Base-by-base conservation (phyloP, 1,140 invertebrate genomes). In the Tetramorium alpestre region DNA sequence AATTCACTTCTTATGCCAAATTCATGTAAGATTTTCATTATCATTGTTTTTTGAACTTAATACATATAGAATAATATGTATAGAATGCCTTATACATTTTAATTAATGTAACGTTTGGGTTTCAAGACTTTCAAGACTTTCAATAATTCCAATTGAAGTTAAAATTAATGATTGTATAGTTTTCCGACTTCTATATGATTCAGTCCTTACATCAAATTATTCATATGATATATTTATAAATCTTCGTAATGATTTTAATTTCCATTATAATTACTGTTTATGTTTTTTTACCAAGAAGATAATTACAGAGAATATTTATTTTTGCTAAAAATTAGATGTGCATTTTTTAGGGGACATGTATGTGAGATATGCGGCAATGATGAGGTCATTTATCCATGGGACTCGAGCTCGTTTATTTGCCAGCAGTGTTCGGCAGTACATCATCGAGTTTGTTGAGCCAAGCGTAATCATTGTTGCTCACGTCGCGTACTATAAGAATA, bases 321-420 rank as follows among this genome's bases (percentile, higher is more conserved):
- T 54, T 54, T 54, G 51, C 51, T 54, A 54, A 51, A 6, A 51
- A 73, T 38, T 54, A n/a, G 0, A 73, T 75, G 25, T 77, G 18
- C 5, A 1, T 54, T 78, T 94, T 93, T 60, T 92, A 98, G 97
- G 93, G 98, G 98, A 2, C 99, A 98, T 94, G 96, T 97, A 56
- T 99, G 99, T 96, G 98, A 99, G 94, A 95, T 99, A 6, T 99
- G 99, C 95, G 96, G 97, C 25, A 97, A 98, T 81, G 96, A 97
- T 81, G 97, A 98, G 88, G 96, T 99, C 1, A 96, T 99, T 72
- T 99, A 98, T 95, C 98, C 98, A 6, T 99, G 99, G 96, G 98
- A 99, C 91, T 96, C 96, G 41, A 96, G 96, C 28, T 96, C 97
- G 49, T 95, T 97, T 86, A 96, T 96, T 90, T 99, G 98, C 92